phyloP scores from a whole-genome alignment of 2,888 invertebrate species.

The Falcaria lacertinaria region DNA sequence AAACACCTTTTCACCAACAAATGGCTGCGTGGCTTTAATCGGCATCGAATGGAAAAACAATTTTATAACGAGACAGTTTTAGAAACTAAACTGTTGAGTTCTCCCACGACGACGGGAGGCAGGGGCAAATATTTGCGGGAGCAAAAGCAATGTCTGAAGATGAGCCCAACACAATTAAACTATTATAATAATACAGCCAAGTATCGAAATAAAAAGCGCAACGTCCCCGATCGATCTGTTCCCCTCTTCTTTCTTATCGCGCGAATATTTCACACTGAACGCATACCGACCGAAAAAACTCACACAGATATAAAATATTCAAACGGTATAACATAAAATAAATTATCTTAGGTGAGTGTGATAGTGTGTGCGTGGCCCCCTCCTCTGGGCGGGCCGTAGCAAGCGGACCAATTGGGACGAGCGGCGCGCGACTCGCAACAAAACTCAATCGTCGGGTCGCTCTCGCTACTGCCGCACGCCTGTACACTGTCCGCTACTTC shows the following conservation, averaged over 20 bases:
- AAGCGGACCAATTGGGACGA: constrained; percentile 74
- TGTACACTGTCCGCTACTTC: constrained; percentile 9
- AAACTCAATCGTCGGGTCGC: constrained; percentile 61
- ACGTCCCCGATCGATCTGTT: constrained; percentile 75
- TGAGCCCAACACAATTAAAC: constrained; percentile 42
- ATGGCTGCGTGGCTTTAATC: too few relatives aligned
- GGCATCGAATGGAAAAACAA: not conserved
- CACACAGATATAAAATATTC: constrained; percentile 80
- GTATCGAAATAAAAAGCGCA: constrained; percentile 73
- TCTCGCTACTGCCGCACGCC: constrained; percentile 36
- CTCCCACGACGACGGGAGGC: not conserved
- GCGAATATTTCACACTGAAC: constrained; percentile 80
- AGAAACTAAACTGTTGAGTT: not conserved
- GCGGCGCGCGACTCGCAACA: constrained; percentile 76
- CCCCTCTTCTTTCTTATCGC: constrained; percentile 79
- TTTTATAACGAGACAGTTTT: not conserved
- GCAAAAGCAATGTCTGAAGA: not conserved
- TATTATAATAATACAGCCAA: constrained; percentile 53
- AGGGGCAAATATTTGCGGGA: not conserved
- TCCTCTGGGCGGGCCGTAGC: constrained; percentile 69
- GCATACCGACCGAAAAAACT: constrained; percentile 77
- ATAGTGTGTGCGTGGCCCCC: constrained; percentile 71
- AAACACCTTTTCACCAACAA: too few relatives aligned
- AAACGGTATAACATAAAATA: constrained; percentile 80
- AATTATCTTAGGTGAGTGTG: constrained; percentile 77